Conservation (phyloP, 2,797 vertebrate species). For the Spondyliosoma cantharus region DNA sequence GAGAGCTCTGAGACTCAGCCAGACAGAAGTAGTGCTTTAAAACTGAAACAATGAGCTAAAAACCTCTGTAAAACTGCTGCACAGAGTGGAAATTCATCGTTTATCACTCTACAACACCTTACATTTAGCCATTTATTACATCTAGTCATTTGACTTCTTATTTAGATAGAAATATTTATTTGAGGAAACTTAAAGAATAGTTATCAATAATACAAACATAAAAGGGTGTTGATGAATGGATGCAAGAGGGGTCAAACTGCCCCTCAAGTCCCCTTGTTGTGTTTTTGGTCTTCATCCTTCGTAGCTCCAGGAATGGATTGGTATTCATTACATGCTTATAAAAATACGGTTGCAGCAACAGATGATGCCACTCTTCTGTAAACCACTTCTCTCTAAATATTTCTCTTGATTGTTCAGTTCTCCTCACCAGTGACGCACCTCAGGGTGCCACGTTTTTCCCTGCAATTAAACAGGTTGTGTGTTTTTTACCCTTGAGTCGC, state of each 20-base stretch:
- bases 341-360: conserved; percentile 2
- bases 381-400: conserved; percentile 26
- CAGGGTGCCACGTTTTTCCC: conserved; percentile 1
- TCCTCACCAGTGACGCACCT: conserved; percentile 25
- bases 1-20: background rate
- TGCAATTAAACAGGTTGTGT: conserved; percentile 30
- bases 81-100: background rate
- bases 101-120: background rate
- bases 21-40: background rate
- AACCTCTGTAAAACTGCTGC: background rate
- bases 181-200: background rate
- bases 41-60: background rate
- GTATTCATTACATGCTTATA: conserved; percentile 15
- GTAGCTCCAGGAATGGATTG: background rate
- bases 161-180: background rate
- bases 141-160: background rate
- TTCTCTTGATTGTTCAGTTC: conserved; percentile 31
- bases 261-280: background rate
- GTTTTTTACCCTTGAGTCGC: conserved; percentile 1
- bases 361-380: background rate
- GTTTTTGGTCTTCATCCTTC: background rate
- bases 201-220: background rate
- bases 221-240: background rate
- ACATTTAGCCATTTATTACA: background rate
- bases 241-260: background rate